Percentiles rank a stretch among this genome's conserved stretches.
phyloP scores from a whole-genome alignment of 2,888 invertebrate genomes.

The Eumacrocentrus americanus region DNA sequence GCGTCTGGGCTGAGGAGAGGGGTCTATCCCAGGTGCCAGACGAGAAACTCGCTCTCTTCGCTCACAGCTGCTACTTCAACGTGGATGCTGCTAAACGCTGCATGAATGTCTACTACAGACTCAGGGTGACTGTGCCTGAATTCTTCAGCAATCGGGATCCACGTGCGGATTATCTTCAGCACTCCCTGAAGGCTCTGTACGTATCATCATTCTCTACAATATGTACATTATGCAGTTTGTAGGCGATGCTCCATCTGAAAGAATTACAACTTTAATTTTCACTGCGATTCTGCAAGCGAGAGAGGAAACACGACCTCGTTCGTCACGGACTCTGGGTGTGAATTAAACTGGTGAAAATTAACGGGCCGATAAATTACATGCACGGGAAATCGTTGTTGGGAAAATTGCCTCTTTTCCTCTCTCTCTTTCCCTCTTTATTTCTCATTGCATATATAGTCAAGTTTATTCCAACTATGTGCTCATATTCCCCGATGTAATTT shows the following conservation, averaged over 20 bases:
- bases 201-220: slow-evolving; percentile 41
- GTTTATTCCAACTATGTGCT: background rate
- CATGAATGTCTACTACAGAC: slow-evolving; percentile 68
- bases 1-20: slow-evolving; percentile 42
- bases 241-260: background rate
- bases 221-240: background rate
- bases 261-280: slow-evolving; percentile 17
- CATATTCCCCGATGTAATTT: background rate
- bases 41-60: slow-evolving; percentile 71
- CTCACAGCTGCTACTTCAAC: slow-evolving; percentile 70
- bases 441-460: background rate
- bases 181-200: slow-evolving; percentile 58
- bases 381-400: slow-evolving; percentile 6
- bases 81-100: slow-evolving; percentile 68
- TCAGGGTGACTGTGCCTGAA: slow-evolving; percentile 68
- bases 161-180: slow-evolving; percentile 55
- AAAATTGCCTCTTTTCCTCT: slow-evolving; percentile 1
- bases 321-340: slow-evolving; percentile 19
- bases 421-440: background rate
- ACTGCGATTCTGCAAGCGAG: slow-evolving; percentile 6
- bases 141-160: slow-evolving; percentile 68
- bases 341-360: slow-evolving; percentile 22
- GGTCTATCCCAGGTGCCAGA: slow-evolving; percentile 56
- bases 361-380: slow-evolving; percentile 21
- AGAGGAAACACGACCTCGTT: slow-evolving; percentile 15